Evolutionary conservation across 1,140 invertebrate species (phyloP).

Genomic region (Trachelipus rathkii): DNA sequence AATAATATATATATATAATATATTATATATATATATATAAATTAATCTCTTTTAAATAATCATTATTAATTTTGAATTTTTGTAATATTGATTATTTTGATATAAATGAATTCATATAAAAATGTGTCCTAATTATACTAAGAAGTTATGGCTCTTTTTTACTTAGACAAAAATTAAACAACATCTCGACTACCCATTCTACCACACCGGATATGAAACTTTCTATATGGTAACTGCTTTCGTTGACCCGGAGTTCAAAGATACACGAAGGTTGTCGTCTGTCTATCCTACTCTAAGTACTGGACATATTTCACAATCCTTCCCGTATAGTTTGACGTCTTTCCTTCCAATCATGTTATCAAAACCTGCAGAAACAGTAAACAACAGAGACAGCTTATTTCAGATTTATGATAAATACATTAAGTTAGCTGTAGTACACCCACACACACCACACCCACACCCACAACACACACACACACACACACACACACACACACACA

Average conservation of each 20-base stretch:
- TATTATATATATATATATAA: too few relatives aligned
- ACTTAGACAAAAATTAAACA: too few relatives aligned
- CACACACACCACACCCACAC: too few relatives aligned
- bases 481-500: too few relatives aligned
- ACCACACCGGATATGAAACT: conserved; percentile 45
- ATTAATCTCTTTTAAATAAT: too few relatives aligned
- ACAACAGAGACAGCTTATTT: neutral
- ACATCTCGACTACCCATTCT: conserved; percentile 34
- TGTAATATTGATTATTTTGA: too few relatives aligned
- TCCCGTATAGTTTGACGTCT: neutral
- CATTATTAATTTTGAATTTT: too few relatives aligned
- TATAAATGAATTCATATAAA: too few relatives aligned
- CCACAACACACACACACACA: too few relatives aligned
- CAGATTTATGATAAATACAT: conserved; percentile 25
- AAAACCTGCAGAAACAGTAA: neutral
- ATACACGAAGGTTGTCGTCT: conserved; percentile 25
- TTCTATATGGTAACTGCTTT: conserved; percentile 35
- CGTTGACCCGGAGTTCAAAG: conserved; percentile 37
- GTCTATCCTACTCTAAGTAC: neutral
- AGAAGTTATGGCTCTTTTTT: too few relatives aligned
- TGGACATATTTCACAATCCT: neutral
- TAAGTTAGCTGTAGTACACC: neutral
- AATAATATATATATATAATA: too few relatives aligned
- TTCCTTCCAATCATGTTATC: neutral
- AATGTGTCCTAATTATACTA: too few relatives aligned